Percentiles rank a stretch among this genome's conserved stretches.
Conservation (phyloP, 2,797 vertebrate species). For the Gymnoscopelus braueri region DNA sequence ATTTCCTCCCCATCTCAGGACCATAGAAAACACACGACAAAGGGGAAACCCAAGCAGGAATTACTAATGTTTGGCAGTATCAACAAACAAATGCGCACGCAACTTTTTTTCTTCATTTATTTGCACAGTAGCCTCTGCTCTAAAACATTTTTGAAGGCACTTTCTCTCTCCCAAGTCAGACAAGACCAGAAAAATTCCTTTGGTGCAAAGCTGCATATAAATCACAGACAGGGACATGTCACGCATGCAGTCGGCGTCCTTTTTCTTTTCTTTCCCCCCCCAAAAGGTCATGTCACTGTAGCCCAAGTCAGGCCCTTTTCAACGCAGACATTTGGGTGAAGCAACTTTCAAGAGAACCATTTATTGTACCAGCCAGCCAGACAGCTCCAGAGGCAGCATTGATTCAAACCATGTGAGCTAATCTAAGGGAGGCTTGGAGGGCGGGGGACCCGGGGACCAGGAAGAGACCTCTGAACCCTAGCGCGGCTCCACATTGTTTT, state of each 20-base stretch:
- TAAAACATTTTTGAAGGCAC: background rate
- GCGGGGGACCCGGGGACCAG: conserved; percentile 65
- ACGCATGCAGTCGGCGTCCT: background rate
- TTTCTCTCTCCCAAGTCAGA: conserved; percentile 39
- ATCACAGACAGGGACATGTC: conserved; percentile 12
- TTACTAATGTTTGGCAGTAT: conserved; percentile 54
- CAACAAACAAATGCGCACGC: conserved; percentile 38
- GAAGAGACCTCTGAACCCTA: conserved; percentile 79
- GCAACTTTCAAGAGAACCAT: conserved; percentile 35
- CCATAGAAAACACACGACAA: conserved; percentile 59
- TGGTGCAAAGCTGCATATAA: conserved; percentile 9
- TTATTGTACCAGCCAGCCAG: conserved; percentile 61
- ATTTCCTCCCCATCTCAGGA: conserved; percentile 71
- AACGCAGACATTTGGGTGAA: conserved; percentile 26
- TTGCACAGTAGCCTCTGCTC: conserved; percentile 7
- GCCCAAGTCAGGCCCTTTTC: conserved; percentile 17
- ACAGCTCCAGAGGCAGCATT: conserved; percentile 69
- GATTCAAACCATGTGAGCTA: conserved; percentile 81
- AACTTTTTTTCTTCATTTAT: conserved; percentile 13
- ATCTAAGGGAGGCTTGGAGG: conserved; percentile 52
- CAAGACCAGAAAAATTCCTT: conserved; percentile 40
- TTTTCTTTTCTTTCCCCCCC: background rate
- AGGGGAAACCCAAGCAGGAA: conserved; percentile 49
- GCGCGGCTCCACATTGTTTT: conserved; percentile 73
- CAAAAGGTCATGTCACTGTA: conserved; percentile 1